These are phyloP conservation scores for Megalops atlanticus DNA, from an alignment of 2,113 vertebrate species.

Conservation along the genomic window DNA sequence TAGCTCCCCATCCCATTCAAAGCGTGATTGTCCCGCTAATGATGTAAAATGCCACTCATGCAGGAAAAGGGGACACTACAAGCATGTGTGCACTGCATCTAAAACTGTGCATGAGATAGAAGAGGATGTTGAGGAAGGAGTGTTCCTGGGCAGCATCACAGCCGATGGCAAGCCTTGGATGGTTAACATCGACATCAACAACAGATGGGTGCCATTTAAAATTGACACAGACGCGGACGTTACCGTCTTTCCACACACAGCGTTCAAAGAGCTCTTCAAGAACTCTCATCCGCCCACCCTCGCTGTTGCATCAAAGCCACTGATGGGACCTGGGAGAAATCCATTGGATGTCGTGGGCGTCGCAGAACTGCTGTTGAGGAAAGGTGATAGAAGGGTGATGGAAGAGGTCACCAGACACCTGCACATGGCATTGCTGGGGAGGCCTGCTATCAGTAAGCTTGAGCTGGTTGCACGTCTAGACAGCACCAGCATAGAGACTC, in stretches of 20 bases:
- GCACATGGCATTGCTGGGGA: too few relatives aligned
- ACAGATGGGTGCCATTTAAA: conserved; percentile 16
- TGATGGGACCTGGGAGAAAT: too few relatives aligned
- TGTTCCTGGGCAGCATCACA: not conserved
- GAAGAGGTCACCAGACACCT: too few relatives aligned
- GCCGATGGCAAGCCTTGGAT: not conserved
- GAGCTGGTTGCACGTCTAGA: not conserved
- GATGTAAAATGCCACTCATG: conserved; percentile 19
- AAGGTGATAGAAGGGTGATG: too few relatives aligned
- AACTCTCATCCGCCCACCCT: not conserved
- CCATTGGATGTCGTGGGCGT: too few relatives aligned
- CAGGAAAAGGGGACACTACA: conserved; percentile 10
- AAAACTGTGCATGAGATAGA: conserved; percentile 19
- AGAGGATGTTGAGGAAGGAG: conserved; percentile 11
- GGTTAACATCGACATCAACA: conserved; percentile 2
- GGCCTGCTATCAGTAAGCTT: not conserved
- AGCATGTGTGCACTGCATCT: not conserved
- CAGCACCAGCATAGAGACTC: not conserved
- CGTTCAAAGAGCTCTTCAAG: not conserved
- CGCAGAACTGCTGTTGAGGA: too few relatives aligned
- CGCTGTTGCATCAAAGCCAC: not conserved
- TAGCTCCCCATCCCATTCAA: conserved; percentile 6
- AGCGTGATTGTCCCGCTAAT: conserved; percentile 19
- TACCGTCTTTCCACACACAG: not conserved
- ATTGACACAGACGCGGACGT: conserved; percentile 7